These are phyloP conservation scores for Hirtodrosophila trivittata DNA, from an alignment of 2,888 invertebrate genomes.

Conservation along the genomic window DNA sequence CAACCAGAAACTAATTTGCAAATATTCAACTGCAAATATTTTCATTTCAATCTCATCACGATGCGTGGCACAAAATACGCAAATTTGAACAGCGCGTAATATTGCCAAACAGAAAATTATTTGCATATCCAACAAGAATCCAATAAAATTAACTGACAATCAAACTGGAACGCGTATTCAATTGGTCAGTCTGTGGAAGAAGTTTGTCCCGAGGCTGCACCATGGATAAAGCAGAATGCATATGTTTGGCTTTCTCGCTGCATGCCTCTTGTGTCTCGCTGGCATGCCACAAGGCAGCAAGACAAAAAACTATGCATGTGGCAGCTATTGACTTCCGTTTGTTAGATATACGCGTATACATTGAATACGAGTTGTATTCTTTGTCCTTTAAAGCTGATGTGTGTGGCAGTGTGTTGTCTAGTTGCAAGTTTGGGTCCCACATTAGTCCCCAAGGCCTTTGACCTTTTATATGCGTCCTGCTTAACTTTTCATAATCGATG, in stretches of 20 bases:
- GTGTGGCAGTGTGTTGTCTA: neutral
- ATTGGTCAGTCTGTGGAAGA: conserved; percentile 11
- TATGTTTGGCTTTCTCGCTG: neutral
- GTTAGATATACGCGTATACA: neutral
- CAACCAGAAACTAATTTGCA: conserved; percentile 5
- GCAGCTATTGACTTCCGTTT: neutral
- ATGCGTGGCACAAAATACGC: conserved; percentile 10
- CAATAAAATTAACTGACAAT: no score
- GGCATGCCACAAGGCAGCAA: conserved; percentile 1
- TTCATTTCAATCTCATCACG: conserved; percentile 21
- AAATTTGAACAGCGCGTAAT: no score
- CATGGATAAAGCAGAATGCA: neutral
- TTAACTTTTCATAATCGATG: conserved; percentile 75
- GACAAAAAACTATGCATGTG: neutral
- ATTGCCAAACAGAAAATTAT: conserved; percentile 8
- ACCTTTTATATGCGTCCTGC: conserved; percentile 55
- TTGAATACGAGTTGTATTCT: conserved; percentile 4
- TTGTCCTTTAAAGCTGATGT: conserved; percentile 19
- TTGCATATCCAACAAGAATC: conserved; percentile 2
- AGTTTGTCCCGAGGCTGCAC: neutral
- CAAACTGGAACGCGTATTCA: conserved; percentile 23
- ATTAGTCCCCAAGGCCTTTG: conserved; percentile 45
- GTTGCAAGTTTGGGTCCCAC: conserved; percentile 3
- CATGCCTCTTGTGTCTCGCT: neutral
- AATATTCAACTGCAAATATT: conserved; percentile 22